Base-by-base conservation (phyloP, 1,140 invertebrate genomes). In the Pseudobourletiella spinata region DNA sequence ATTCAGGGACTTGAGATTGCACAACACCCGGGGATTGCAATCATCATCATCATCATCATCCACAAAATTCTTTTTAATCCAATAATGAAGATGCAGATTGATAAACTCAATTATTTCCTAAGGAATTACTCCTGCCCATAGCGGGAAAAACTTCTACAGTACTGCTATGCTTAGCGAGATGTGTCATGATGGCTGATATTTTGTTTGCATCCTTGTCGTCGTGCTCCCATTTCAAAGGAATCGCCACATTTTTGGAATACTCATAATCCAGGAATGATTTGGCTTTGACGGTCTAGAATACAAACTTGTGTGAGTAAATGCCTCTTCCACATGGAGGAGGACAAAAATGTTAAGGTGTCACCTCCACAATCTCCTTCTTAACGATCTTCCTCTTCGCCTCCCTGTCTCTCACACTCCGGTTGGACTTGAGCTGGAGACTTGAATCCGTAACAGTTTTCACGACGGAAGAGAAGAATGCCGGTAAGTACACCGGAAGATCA, bases 141-240 rank as follows among this genome's bases (percentile, higher is more conserved):
- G 52, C 52, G 18, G 52, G 52, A 24, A 35, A 55, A 22, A 32
- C 25, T 2, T 55, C 32, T 6, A 11, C 39, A 35, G 39, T 39
- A n/a, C 39, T 18, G 16, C 25, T 32, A n/a, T 55, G 28, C 29
- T 55, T 55, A 2, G 29, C 52, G 15, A 55, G 14, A 35, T 35
- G 32, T 3, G 52, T 3, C 6, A 18, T 4, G 22, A 55, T 55
- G 14, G 29, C 29, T 3, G 25, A 4, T 32, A 55, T 2, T 32
- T 39, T 32, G 3, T 24, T 24, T 55, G 30, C 25, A 2, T 14
- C 52, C 20, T 55, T 55, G 11, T n/a, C 3, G 14, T 55, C 32
- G 3, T 20, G 52, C 14, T 55, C 18, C 52, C 52, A 55, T 15
- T 35, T 20, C 52, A 55, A n/a, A 8, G 52, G 52, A 15, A 55